Conservation (phyloP, 2,113 vertebrate species). For the Bubo bubo region DNA sequence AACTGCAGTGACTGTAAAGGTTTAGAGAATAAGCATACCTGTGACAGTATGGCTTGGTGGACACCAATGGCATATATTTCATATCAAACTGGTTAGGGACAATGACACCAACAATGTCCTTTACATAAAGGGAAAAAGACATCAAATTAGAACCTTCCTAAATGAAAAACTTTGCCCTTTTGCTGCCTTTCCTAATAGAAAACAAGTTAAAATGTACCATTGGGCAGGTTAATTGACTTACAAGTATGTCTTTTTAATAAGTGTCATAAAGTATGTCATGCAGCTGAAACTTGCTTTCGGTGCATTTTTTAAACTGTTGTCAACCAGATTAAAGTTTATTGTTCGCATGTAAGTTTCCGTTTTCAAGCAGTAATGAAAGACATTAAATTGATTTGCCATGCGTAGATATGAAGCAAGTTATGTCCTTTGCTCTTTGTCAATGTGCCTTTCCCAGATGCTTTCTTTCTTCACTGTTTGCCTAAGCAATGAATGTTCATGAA, state of each 20-base stretch:
- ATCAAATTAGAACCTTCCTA: conserved; percentile 50
- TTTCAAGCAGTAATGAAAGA: conserved; percentile 73
- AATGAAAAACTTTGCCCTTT: conserved; percentile 73
- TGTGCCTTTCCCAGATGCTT: conserved; percentile 59
- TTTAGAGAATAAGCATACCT: conserved; percentile 46
- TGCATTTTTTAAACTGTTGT: conserved; percentile 75
- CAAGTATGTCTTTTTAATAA: conserved; percentile 79
- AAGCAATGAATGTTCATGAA: not conserved
- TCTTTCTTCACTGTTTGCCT: not conserved
- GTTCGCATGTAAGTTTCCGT: conserved; percentile 62
- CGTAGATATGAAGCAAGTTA: conserved; percentile 24
- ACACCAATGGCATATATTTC: conserved; percentile 36
- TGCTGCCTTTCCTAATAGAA: conserved; percentile 70
- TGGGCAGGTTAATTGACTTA: conserved; percentile 78
- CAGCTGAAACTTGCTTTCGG: conserved; percentile 72
- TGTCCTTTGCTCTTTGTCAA: conserved; percentile 65
- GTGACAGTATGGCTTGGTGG: not conserved
- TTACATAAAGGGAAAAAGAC: conserved; percentile 45
- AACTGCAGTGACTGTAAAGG: conserved; percentile 57
- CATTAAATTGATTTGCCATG: conserved; percentile 72
- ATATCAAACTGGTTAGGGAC: conserved; percentile 25
- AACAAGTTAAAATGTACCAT: conserved; percentile 77
- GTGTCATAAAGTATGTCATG: conserved; percentile 77
- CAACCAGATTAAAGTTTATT: conserved; percentile 80
- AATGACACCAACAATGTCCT: conserved; percentile 13